A percentile compares a stretch with the other conserved stretches of the same genome.
These are phyloP conservation scores for Diabrotica balteata DNA, from an alignment of 2,888 invertebrate genomes.

Conservation along the genomic window DNA sequence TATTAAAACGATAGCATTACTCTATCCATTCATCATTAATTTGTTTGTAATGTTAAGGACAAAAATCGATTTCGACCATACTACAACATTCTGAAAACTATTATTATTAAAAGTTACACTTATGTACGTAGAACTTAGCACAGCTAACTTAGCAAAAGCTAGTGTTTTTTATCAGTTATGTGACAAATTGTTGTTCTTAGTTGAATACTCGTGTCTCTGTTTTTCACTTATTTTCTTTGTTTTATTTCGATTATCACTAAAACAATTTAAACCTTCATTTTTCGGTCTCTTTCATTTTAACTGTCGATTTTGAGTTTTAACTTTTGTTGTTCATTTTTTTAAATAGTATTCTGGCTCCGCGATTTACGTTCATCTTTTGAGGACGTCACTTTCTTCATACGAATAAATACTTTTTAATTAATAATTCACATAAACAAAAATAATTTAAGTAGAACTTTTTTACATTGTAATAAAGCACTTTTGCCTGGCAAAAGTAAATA, in stretches of 20 bases:
- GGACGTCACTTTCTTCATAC: background rate
- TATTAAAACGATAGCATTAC: too few relatives aligned
- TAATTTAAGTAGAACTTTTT: too few relatives aligned
- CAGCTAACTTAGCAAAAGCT: conserved; percentile 7
- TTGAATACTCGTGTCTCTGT: conserved; percentile 1
- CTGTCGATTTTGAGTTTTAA: conserved; percentile 12
- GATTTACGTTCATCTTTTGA: conserved; percentile 7
- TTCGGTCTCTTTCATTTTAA: conserved; percentile 4
- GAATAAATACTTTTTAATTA: too few relatives aligned
- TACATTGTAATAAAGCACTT: too few relatives aligned
- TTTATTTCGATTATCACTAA: conserved; percentile 3
- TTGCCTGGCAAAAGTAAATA: too few relatives aligned
- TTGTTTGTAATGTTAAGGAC: too few relatives aligned
- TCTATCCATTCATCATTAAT: too few relatives aligned
- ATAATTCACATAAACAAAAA: too few relatives aligned
- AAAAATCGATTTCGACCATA: too few relatives aligned
- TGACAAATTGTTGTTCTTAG: conserved; percentile 1
- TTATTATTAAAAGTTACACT: conserved; percentile 3
- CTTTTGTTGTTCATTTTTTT: background rate
- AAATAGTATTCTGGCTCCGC: conserved; percentile 7
- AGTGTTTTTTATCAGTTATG: conserved; percentile 6
- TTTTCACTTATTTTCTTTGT: background rate
- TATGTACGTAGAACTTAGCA: conserved; percentile 12
- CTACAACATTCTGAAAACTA: too few relatives aligned
- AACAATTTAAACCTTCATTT: background rate